Conservation (phyloP, 35 echinoderm and acorn worm genomes). For the Chiridota heheva region DNA sequence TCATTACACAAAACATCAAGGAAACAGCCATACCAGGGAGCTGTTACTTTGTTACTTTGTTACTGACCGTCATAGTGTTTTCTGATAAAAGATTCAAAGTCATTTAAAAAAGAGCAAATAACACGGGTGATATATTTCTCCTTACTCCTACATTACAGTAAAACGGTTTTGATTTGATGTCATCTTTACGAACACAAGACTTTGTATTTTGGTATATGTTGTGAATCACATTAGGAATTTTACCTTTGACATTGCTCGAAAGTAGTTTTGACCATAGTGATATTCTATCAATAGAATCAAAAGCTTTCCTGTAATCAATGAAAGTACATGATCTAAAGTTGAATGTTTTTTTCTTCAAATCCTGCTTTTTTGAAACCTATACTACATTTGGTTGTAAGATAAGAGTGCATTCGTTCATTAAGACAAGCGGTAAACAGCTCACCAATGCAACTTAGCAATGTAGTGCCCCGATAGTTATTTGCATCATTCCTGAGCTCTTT, state of each 20-base stretch:
- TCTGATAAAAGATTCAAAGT: neutral
- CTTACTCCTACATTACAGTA: neutral
- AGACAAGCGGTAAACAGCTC: constrained; percentile 15
- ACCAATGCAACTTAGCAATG: constrained; percentile 34
- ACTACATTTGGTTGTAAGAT: no score
- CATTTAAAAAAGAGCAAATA: neutral
- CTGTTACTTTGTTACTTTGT: no score
- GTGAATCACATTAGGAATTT: constrained; percentile 15
- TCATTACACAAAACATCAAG: neutral
- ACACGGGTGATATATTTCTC: neutral
- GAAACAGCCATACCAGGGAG: no score
- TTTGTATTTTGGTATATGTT: no score
- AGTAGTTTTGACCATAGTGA: constrained; percentile 28
- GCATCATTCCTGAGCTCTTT: neutral
- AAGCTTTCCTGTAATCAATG: constrained; percentile 39
- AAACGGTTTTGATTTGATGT: no score
- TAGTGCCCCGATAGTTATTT: constrained; percentile 16
- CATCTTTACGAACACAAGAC: no score
- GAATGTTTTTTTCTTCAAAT: no score
- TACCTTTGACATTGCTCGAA: constrained; percentile 24
- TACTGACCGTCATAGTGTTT: no score
- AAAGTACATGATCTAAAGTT: constrained; percentile 12
- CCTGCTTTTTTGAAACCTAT: no score
- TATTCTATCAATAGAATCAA: constrained; percentile 15
- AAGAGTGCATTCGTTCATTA: constrained; percentile 4